A percentile compares a stretch with the other conserved stretches of the same genome.
phyloP scores from a whole-genome alignment of 2,113 vertebrate genomes.

The Neolamprologus modestus region DNA sequence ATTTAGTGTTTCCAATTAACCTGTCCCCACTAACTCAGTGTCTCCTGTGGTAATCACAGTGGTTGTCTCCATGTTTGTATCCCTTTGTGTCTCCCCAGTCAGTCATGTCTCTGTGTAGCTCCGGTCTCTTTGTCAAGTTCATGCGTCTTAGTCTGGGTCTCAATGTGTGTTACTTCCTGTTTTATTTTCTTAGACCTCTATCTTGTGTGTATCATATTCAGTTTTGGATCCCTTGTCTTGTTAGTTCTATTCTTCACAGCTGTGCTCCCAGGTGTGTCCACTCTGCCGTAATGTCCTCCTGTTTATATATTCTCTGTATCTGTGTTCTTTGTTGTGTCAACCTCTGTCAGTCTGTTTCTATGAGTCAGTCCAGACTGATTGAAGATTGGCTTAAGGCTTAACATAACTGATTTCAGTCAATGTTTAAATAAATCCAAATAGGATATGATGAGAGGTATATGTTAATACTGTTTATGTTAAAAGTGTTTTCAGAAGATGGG shows the following conservation, averaged over 20 bases:
- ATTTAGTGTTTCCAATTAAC: accelerated
- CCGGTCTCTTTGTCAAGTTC: accelerated
- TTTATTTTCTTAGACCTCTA: not conserved
- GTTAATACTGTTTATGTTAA: not conserved
- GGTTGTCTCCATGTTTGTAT: not conserved
- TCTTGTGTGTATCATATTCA: not conserved
- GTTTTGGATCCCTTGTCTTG: not conserved
- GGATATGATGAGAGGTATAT: not conserved
- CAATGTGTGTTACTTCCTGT: not conserved
- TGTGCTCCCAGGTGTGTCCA: too few species aligned
- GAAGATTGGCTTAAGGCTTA: not conserved
- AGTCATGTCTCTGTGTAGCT: not conserved
- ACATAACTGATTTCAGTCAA: not conserved
- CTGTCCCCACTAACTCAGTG: too few species aligned
- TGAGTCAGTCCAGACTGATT: not conserved
- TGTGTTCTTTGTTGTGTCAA: not conserved
- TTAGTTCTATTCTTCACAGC: too few species aligned
- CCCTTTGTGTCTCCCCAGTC: not conserved
- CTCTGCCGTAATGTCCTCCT: too few species aligned
- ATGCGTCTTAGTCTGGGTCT: not conserved
- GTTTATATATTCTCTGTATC: not conserved
- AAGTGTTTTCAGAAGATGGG: not conserved
- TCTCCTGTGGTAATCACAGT: not conserved
- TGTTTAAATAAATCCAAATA: not conserved
- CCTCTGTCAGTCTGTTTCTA: not conserved